Evolutionary conservation across 2,113 vertebrate species (phyloP).

Genomic region (Narcine bancroftii): DNA sequence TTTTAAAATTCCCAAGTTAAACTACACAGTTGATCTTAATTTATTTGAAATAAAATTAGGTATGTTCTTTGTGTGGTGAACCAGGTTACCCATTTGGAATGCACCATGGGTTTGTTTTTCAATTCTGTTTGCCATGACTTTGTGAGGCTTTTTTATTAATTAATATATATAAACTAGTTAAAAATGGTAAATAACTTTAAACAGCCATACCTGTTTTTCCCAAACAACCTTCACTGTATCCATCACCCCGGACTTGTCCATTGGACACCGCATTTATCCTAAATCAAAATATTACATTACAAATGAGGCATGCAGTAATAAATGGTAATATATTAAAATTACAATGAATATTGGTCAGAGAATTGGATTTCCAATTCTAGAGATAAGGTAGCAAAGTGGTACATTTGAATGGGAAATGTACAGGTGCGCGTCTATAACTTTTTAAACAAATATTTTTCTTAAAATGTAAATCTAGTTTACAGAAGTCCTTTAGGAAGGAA

Average conservation of each 20-base stretch:
- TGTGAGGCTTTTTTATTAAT: not conserved
- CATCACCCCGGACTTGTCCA: slow-evolving; percentile 81
- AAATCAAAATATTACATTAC: slow-evolving; percentile 3
- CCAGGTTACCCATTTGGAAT: not conserved
- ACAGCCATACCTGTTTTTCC: slow-evolving; percentile 70
- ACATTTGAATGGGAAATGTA: too few relatives aligned
- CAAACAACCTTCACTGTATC: slow-evolving; percentile 77
- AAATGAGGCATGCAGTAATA: not conserved
- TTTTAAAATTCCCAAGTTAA: not conserved
- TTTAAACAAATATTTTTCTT: too few relatives aligned
- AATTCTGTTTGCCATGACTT: not conserved
- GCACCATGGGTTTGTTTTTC: not conserved
- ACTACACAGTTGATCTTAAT: not conserved
- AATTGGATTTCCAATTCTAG: not conserved
- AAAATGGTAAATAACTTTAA: not conserved
- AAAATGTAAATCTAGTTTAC: too few relatives aligned
- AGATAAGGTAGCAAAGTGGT: too few relatives aligned
- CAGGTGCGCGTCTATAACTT: too few relatives aligned
- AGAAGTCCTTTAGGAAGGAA: too few relatives aligned
- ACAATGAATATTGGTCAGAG: not conserved
- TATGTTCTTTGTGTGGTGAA: not conserved
- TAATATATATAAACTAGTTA: too few relatives aligned
- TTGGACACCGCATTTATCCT: slow-evolving; percentile 94
- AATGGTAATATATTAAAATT: not conserved
- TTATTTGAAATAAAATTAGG: not conserved